Base-by-base conservation (phyloP, 2,797 vertebrate genomes). In the Gymnocypris eckloni region DNA sequence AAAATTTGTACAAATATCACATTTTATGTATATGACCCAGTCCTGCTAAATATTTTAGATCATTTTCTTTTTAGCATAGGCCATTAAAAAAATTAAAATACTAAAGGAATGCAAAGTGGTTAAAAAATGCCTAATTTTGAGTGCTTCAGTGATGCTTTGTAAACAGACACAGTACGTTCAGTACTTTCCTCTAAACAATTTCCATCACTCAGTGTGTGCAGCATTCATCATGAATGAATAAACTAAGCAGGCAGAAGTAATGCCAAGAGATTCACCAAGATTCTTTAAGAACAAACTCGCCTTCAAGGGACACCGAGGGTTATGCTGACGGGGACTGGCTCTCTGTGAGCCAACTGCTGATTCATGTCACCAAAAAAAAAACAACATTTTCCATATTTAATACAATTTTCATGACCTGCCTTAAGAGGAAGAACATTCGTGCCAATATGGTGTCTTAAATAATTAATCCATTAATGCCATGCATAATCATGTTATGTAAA, bases 221-320 rank as follows among this genome's bases (percentile, higher is more conserved):
- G 59, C 18, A 64, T 61, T 64, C 71, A 83, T 75, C 56, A 39
- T 5, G 43, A 83, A 66, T 67, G 13, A 83, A 50, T 39, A 50
- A 83, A 76, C 8, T 75, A 50, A 83, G 66, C 82, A 83, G 20
- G 59, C 45, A 48, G 59, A 76, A 52, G 59, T 39, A 83, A 76
- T 76, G 20, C 56, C 33, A 5, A n/a, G 59, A 84, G 15, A 78
- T 28, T 69, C 15, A 77, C 45, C 37, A 15, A 73, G 61, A 77
- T 52, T 66, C 20, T 52, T 75, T 66, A 67, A 83, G 82, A 76
- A 83, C 71, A 84, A 77, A 84, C 72, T 84, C 15, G 61, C 59
- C 82, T 84, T 67, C 67, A 54, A 67, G 72, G 45, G 28, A 84
- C 72, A 28, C 72, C 16, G 72, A 54, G 22, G 72, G 73, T 69